Base-by-base conservation (phyloP, 2,797 vertebrate genomes). In the Avahi laniger region DNA sequence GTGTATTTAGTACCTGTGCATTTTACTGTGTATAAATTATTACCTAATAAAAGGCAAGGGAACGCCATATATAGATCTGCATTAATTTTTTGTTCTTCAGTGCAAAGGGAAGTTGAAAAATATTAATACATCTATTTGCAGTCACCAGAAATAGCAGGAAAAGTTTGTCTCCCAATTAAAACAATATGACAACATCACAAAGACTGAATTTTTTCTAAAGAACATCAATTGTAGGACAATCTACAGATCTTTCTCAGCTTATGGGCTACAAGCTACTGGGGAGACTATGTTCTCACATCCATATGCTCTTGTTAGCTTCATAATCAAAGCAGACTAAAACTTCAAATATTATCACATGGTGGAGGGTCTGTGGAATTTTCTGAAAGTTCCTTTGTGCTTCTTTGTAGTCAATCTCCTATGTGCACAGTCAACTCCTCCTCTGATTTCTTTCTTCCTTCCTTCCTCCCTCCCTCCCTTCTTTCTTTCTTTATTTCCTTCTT, bases 251-350 rank as follows among this genome's bases (percentile, higher is more conserved):
- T 73, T 85, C 59, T 91, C 46, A 91, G 50, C 50, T 81, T 78
- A 73, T 61, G 18, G 11, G 61, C 9, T 61, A 95, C 26, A 54
- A 35, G 30, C 9, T n/a, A 50, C 0, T 70, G 13, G 20, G 76
- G 22, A 90, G 48, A 79, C 17, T 54, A 2, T 75, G 24, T 79
- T 24, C 43, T 92, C 59, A 92, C 52, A 57, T 28, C 22, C 9
- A 79, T 6, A 95, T 35, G 33, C 24, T 54, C 1, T 4, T 61
- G 28, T 61, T 76, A 57, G n/a, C 80, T 89, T 85, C 67, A 93
- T 89, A 93, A 96, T 54, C 63, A 91, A 91, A 94, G 46, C 18
- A 94, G 41, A 96, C 41, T 41, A 67, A 89, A 94, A 75, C 13
- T 90, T 88, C 72, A 96, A 93, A 84, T 81, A 76, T 67, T 89